phyloP scores from a whole-genome alignment of 1,140 invertebrate species.

The Palaemon carinicauda region DNA sequence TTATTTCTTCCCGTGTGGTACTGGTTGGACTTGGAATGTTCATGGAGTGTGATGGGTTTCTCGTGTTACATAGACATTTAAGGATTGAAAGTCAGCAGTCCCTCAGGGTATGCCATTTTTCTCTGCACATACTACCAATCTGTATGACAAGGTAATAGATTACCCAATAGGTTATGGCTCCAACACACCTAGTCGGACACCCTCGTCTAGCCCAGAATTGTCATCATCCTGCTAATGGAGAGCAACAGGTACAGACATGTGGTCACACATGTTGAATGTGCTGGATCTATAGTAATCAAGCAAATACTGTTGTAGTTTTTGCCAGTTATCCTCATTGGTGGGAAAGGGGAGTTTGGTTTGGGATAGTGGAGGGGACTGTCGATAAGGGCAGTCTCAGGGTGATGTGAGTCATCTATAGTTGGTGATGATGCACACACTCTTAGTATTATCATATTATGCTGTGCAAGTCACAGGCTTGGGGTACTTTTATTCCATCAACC shows the following conservation, averaged over 20 bases:
- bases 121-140: not conserved
- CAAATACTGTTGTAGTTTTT: not conserved
- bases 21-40: not conserved
- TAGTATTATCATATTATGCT: too few relatives aligned
- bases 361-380: not conserved
- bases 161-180: constrained; percentile 12
- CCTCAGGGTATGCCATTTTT: not conserved
- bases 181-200: not conserved
- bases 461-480: not conserved
- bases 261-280: not conserved
- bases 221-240: not conserved
- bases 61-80: not conserved
- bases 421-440: too few relatives aligned
- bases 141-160: not conserved
- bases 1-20: not conserved
- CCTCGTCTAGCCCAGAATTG: not conserved
- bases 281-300: too few relatives aligned
- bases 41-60: constrained; percentile 11
- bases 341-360: not conserved
- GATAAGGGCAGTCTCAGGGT: not conserved
- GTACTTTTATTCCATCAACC: not conserved
- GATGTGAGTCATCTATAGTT: not conserved
- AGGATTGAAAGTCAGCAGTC: not conserved
- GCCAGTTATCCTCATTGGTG: too few relatives aligned
- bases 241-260: not conserved